Percentiles rank a stretch among this genome's conserved stretches.
Evolutionary conservation across 1,140 invertebrate species (phyloP).

Genomic region (Hermatobates lingyangjiaoensis): DNA sequence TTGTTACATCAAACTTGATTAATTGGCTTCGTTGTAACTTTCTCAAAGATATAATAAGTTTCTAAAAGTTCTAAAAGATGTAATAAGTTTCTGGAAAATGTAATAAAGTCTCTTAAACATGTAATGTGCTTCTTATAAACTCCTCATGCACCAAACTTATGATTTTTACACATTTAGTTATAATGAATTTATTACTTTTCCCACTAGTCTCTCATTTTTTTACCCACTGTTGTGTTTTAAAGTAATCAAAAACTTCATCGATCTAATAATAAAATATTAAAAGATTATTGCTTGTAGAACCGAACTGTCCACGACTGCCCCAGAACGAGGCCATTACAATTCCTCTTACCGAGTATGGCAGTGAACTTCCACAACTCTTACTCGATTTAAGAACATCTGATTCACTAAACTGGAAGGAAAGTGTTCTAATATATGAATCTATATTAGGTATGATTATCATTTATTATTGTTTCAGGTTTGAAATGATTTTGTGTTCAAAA

Average conservation of each 20-base stretch:
- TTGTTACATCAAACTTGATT: no score
- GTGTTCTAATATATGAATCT: no score
- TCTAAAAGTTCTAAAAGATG: no score
- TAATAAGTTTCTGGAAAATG: no score
- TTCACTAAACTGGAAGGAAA: background rate
- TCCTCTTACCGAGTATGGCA: background rate
- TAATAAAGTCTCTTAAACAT: background rate
- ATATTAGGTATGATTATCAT: no score
- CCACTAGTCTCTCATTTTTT: background rate
- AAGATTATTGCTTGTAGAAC: background rate
- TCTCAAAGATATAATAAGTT: no score
- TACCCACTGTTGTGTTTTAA: background rate
- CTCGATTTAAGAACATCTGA: background rate
- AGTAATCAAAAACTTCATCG: background rate
- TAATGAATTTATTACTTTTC: background rate
- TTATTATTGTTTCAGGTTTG: no score
- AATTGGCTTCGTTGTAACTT: no score
- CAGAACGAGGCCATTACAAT: background rate
- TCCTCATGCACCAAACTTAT: background rate
- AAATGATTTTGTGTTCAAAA: no score
- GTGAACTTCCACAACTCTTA: background rate
- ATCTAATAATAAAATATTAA: background rate
- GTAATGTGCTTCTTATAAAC: no score
- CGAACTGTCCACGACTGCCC: background rate
- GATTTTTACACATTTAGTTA: background rate